Evolutionary conservation across 1,140 invertebrate species (phyloP).

Genomic region (Philaenus spumarius): DNA sequence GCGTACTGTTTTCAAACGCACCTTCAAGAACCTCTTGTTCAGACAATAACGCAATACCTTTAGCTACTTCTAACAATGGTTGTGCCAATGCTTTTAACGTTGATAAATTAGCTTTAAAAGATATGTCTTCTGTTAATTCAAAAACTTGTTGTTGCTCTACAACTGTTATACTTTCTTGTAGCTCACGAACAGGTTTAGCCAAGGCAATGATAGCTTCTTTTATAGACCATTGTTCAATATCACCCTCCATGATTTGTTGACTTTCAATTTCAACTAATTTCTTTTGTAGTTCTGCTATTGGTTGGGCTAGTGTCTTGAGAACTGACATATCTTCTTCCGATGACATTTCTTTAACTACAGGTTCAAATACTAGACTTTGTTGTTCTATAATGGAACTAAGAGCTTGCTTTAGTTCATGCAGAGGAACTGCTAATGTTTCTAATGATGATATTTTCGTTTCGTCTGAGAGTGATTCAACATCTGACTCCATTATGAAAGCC

Average conservation of each 20-base stretch:
- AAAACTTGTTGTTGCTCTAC: slow-evolving; percentile 14
- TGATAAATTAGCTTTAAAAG: slow-evolving; percentile 27
- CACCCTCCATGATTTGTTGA: slow-evolving; percentile 16
- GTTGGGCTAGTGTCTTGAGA: slow-evolving; percentile 43
- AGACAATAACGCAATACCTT: slow-evolving; percentile 38
- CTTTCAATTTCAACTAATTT: slow-evolving; percentile 43
- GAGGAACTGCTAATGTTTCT: slow-evolving; percentile 29
- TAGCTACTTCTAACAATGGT: slow-evolving; percentile 40
- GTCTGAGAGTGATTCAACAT: slow-evolving; percentile 17
- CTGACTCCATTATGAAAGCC: slow-evolving; percentile 23
- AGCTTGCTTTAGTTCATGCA: slow-evolving; percentile 52
- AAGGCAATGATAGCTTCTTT: slow-evolving; percentile 8
- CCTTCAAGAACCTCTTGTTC: slow-evolving; percentile 30
- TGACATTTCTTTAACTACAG: slow-evolving; percentile 3
- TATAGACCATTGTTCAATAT: neutral
- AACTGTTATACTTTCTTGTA: slow-evolving; percentile 12
- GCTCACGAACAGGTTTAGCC: slow-evolving; percentile 14
- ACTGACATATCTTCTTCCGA: slow-evolving; percentile 28
- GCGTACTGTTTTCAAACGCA: slow-evolving; percentile 11
- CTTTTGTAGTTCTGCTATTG: slow-evolving; percentile 47
- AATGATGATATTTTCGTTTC: slow-evolving; percentile 24
- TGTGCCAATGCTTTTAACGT: slow-evolving; percentile 40
- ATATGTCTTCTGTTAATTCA: slow-evolving; percentile 13
- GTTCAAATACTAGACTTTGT: slow-evolving; percentile 11
- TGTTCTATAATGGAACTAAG: slow-evolving; percentile 9